A percentile compares a stretch with the other conserved stretches of the same genome.
phyloP scores from a whole-genome alignment of 2,797 vertebrate species.

The Pseudocheirus occidentalis region DNA sequence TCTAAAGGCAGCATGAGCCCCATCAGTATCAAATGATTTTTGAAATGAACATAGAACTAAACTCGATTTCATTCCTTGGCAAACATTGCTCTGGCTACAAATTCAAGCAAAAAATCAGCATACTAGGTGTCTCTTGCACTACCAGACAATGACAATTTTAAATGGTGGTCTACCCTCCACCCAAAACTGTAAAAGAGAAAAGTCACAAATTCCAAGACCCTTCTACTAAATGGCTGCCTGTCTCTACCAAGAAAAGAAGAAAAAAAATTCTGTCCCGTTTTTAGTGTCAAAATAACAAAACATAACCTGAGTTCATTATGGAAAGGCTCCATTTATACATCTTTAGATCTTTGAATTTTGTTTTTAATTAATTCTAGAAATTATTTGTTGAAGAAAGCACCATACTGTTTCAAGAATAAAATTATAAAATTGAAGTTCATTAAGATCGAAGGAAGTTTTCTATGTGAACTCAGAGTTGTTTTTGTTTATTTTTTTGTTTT shows the following conservation, averaged over 20 bases:
- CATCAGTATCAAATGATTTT: constrained; percentile 15
- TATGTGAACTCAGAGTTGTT: not conserved
- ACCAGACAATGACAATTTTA: not conserved
- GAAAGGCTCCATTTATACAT: not conserved
- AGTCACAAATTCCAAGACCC: not conserved
- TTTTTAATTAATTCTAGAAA: not conserved
- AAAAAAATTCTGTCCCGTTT: not conserved
- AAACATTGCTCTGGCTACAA: not conserved
- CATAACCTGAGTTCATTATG: not conserved
- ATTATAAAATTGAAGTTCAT: not conserved
- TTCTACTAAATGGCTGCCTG: not conserved
- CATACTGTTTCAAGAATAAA: constrained; percentile 5
- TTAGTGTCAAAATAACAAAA: not conserved
- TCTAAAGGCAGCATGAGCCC: constrained; percentile 1
- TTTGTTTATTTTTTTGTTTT: constrained; percentile 3
- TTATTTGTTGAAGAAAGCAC: not conserved
- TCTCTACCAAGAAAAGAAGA: not conserved
- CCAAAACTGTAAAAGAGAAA: constrained; percentile 41
- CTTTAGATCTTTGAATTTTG: not conserved
- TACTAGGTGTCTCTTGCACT: not conserved
- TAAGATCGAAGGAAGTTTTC: constrained; percentile 4
- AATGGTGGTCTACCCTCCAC: not conserved
- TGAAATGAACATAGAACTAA: constrained; percentile 28
- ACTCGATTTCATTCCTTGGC: not conserved
- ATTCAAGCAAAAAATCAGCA: constrained; percentile 44